Evolutionary conservation across 37 sponge, comb jelly and placozoan genomes (phyloP).

Genomic region (Corticium candelabrum): DNA sequence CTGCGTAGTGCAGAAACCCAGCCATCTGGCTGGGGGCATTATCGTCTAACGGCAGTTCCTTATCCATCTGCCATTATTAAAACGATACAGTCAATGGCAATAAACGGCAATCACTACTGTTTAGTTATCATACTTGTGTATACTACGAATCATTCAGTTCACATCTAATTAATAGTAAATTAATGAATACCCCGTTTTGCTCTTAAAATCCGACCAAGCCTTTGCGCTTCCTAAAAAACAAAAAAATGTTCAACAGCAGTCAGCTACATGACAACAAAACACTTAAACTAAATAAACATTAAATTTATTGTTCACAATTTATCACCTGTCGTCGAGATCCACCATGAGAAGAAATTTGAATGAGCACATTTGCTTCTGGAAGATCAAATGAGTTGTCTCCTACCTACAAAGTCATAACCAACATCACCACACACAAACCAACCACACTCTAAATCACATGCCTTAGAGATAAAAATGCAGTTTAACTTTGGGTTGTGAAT

Average conservation of each 20-base stretch:
- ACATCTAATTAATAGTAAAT: too few species aligned
- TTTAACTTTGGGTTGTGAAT: constrained; percentile 69
- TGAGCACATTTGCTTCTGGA: constrained; percentile 97
- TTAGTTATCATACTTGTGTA: too few species aligned
- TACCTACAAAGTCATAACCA: constrained; percentile 52
- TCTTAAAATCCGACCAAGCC: constrained; percentile 89
- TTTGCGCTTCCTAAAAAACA: constrained; percentile 75
- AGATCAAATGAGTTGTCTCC: constrained; percentile 99
- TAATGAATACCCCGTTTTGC: constrained; percentile 93
- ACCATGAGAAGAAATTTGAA: constrained; percentile 95
- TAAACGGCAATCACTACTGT: too few species aligned
- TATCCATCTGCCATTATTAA: too few species aligned
- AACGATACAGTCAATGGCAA: too few species aligned
- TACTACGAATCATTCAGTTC: too few species aligned
- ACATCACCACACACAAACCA: not conserved
- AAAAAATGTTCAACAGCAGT: not conserved
- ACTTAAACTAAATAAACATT: too few species aligned
- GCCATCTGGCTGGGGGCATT: too few species aligned
- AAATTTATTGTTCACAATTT: not conserved
- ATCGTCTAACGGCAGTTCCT: too few species aligned
- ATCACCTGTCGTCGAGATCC: constrained; percentile 89
- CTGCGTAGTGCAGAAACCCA: too few species aligned
- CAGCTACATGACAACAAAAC: not conserved
- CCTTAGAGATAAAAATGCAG: constrained; percentile 96
- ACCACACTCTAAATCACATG: not conserved